Base-by-base conservation (phyloP, 2,113 vertebrate species). In the Prunella himalayana region DNA sequence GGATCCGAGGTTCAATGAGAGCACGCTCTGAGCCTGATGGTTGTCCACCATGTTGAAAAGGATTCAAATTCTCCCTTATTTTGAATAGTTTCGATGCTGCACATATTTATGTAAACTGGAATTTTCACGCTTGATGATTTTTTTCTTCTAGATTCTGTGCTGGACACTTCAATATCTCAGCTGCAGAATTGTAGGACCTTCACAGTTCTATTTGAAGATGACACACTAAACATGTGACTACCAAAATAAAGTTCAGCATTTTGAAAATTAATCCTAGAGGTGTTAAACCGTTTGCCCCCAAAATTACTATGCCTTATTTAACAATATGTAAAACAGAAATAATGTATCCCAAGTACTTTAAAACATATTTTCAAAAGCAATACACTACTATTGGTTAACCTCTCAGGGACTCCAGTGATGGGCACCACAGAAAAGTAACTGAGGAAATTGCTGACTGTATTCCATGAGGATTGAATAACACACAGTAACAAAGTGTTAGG, bases 41-140 rank as follows among this genome's bases (percentile, higher is more conserved):
- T 3, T 82, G 41, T 31, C 35, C 57, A 42, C 24, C 21, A 5
- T 6, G 7, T 19, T 7, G 3, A 57, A 94, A 81, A 9, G 20
- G 42, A 83, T 86, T 47, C 6, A 31, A 13, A 88, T 63, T 57
- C 17, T 70, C 10, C 13, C 37, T 68, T 30, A 21, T 15, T 60
- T 44, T 37, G 14, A 56, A 33, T 23, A 42, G 42, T 9, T 75
- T 56, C 1, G 1, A 8, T 44, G 44, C 6, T 80, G 49, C 0
- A 0, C 19, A 9, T 30, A 44, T 17, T 25, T 13, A 14, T 63
- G 64, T 56, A 68, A 94, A 82, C 24, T 45, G 30, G 33, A 56
- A 2, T 79, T 86, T 88, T 75, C 33, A 73, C 4, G 56, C 11
- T 18, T 19, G 16, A 19, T 24, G 11, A 21, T 37, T 42, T 54